Conservation (phyloP, 2,113 vertebrate genomes). For the Gobio gobio region DNA sequence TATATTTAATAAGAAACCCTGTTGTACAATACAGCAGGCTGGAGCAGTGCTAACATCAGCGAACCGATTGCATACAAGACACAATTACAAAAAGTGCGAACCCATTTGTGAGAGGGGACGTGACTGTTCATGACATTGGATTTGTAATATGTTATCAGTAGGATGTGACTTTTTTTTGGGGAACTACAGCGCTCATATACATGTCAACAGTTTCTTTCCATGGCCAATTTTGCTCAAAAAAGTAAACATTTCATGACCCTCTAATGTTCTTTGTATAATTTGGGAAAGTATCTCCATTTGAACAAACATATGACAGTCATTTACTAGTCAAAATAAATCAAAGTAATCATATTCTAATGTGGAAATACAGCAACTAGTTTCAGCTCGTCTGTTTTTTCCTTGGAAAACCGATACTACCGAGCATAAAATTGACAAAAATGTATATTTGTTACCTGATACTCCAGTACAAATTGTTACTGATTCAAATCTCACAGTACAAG, state of each 20-base stretch:
- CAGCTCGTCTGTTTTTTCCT: background rate
- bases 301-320: background rate
- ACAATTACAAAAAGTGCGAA: background rate
- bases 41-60: background rate
- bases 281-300: background rate
- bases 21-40: background rate
- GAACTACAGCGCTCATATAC: background rate
- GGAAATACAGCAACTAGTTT: background rate
- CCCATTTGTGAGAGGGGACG: background rate
- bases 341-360: background rate
- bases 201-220: background rate
- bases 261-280: background rate
- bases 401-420: background rate
- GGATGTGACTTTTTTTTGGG: background rate
- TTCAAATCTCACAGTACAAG: background rate
- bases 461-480: background rate
- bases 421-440: background rate
- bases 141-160: background rate
- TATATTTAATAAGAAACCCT: background rate
- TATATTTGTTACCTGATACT: background rate
- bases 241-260: conserved; percentile 1
- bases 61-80: background rate
- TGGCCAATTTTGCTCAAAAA: background rate
- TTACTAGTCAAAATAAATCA: background rate
- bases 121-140: background rate